A percentile compares a stretch with the other conserved stretches of the same genome.
These are phyloP conservation scores for Radopholus similis DNA, from an alignment of 1,140 invertebrate genomes.

Conservation along the genomic window DNA sequence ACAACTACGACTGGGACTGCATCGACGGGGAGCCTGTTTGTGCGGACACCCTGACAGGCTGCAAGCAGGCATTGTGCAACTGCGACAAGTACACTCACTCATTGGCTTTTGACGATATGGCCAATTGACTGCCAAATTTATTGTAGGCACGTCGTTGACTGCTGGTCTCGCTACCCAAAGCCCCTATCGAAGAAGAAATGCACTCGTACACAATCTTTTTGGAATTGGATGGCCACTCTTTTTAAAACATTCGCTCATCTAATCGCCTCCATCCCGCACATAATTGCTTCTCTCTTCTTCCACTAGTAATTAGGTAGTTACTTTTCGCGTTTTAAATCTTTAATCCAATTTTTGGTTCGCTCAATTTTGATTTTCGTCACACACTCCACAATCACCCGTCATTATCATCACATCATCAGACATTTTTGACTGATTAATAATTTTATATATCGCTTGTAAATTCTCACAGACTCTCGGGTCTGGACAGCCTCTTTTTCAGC, in stretches of 20 bases:
- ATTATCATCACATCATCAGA: too few relatives aligned
- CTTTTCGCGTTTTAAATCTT: too few relatives aligned
- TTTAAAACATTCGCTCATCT: background rate
- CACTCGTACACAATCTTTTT: background rate
- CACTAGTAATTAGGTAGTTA: too few relatives aligned
- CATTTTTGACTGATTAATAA: too few relatives aligned
- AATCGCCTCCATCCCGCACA: background rate
- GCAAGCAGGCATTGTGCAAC: constrained; percentile 4
- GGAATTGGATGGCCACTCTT: background rate
- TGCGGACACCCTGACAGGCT: background rate
- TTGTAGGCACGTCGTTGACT: constrained; percentile 10
- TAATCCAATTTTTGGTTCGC: too few relatives aligned
- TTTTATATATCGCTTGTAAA: too few relatives aligned
- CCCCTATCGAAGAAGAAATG: constrained; percentile 1
- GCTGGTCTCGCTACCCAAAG: constrained; percentile 1
- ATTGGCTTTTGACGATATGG: background rate
- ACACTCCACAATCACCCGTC: too few relatives aligned
- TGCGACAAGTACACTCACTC: constrained; percentile 8
- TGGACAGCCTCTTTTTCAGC: background rate
- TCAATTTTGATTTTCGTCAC: too few relatives aligned
- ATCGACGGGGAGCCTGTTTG: background rate
- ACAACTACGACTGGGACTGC: constrained; percentile 18
- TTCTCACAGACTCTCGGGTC: too few relatives aligned
- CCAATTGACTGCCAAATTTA: background rate
- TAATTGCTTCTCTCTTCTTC: background rate